Conservation (phyloP, 37 sponge, comb jelly and placozoan species). For the Amphimedon queenslandica region DNA sequence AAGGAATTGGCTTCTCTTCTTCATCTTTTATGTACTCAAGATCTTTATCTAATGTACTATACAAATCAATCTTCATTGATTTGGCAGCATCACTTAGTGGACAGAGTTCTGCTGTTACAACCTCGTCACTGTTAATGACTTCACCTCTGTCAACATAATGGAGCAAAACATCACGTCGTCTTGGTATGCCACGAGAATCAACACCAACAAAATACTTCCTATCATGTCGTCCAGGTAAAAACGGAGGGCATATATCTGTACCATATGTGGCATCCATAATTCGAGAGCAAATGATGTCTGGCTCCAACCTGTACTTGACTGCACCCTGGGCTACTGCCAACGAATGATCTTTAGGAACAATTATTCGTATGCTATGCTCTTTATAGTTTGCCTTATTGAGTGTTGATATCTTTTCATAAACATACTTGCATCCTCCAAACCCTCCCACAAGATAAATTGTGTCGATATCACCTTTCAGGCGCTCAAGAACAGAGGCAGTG, state of each 20-base stretch:
- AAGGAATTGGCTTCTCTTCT: conserved; percentile 5
- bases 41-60: conserved; percentile 7
- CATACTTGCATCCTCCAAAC: conserved; percentile 33
- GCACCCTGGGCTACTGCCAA: conserved; percentile 25
- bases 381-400: neutral
- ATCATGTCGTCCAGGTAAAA: neutral
- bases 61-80: conserved; percentile 11
- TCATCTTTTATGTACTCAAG: neutral
- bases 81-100: conserved; percentile 2
- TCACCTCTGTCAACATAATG: conserved; percentile 2
- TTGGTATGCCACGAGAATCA: neutral
- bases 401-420: neutral
- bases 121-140: neutral
- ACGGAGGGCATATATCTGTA: neutral
- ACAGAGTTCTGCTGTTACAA: neutral
- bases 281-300: conserved; percentile 9
- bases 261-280: conserved; percentile 40
- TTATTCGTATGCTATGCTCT: conserved; percentile 1
- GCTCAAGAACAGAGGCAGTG: neutral
- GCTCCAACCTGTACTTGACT: conserved; percentile 10
- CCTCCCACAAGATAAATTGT: conserved; percentile 34
- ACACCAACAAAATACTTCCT: neutral
- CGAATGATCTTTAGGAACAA: conserved; percentile 7
- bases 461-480: neutral
- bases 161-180: neutral